These are phyloP conservation scores for Threskiornis aethiopicus DNA, from an alignment of 2,797 vertebrate species.

Conservation along the genomic window DNA sequence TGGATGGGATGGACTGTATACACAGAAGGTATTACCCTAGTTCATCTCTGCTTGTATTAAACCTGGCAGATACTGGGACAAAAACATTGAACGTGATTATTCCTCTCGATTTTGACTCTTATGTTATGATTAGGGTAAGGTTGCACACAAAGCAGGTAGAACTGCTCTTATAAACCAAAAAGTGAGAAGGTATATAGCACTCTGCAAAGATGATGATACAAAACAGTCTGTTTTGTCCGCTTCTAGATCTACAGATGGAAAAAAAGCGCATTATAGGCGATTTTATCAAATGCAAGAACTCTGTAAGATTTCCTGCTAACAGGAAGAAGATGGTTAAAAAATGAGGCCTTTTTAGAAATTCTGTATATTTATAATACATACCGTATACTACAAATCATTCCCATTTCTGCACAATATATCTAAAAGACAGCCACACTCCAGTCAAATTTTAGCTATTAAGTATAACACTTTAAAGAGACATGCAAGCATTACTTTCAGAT, in stretches of 20 bases:
- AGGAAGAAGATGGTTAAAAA: not conserved
- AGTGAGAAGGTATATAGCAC: not conserved
- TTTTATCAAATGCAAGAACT: not conserved
- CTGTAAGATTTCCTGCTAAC: not conserved
- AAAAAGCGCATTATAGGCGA: not conserved
- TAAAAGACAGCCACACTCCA: not conserved
- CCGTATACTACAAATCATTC: not conserved
- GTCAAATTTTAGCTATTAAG: not conserved
- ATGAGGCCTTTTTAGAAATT: not conserved
- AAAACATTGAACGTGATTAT: not conserved
- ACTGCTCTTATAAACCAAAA: not conserved
- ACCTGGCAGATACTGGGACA: not conserved
- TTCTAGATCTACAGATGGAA: fast-evolving
- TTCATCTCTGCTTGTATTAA: not conserved
- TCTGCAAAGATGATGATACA: not conserved
- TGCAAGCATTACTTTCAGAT: not conserved
- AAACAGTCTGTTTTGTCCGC: not conserved
- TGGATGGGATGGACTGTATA: not conserved
- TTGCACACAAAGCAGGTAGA: not conserved
- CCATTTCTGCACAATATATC: not conserved
- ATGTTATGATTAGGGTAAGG: not conserved
- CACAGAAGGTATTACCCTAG: not conserved
- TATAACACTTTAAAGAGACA: not conserved
- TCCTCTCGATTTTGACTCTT: not conserved
- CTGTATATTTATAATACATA: not conserved